Evolutionary conservation across 2,113 vertebrate genomes (phyloP), one percentile per base, ranked within the genome.

Genomic region (Leucosticte australis): DNA sequence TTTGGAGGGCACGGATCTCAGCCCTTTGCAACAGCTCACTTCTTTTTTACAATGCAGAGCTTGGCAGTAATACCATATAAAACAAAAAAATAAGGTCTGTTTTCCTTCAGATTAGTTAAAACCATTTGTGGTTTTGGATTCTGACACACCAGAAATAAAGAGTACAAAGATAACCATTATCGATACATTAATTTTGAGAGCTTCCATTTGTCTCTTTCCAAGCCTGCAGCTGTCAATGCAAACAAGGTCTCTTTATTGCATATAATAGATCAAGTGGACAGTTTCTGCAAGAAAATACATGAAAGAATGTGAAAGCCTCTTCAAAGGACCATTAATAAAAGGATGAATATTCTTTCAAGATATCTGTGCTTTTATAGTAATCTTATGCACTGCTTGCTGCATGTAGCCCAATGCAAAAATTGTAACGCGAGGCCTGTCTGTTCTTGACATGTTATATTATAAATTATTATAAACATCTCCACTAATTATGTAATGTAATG

Each of bases 251-350:
- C 56, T 92, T 96, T 84, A 91, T 87, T 86, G 74, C 50, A 35
- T 53, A 23, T 68, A 91, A 92, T 91, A 91, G 44, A 95, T 96
- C 92, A 93, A 94, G n/a, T 42, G 23, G 89, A 75, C 75, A 84
- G 83, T 64, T 95, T 88, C 82, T 74, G 18, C 46, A 88, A 55
- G 64, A 86, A 89, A 93, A 90, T 89, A 63, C 41, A 92, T 83
- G 63, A 63, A 73, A 88, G 46, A 94, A 92, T 44, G 22, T 53
- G 55, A 90, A 94, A 86, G 17, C 22, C n/a, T 90, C 85, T 83
- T 83, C 47, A 92, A 75, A 79, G 10, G 33, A 62, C 68, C 75
- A 77, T 93, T 95, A 93, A 95, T 96, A 87, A 90, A 93, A 87
- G 9, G 7, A 24, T 70, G 27, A 91, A 74, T 88, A 84, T 79